A percentile compares a stretch with the other conserved stretches of the same genome.
Conservation (phyloP, 1,140 invertebrate species). For the Aporrectodea caliginosa region DNA sequence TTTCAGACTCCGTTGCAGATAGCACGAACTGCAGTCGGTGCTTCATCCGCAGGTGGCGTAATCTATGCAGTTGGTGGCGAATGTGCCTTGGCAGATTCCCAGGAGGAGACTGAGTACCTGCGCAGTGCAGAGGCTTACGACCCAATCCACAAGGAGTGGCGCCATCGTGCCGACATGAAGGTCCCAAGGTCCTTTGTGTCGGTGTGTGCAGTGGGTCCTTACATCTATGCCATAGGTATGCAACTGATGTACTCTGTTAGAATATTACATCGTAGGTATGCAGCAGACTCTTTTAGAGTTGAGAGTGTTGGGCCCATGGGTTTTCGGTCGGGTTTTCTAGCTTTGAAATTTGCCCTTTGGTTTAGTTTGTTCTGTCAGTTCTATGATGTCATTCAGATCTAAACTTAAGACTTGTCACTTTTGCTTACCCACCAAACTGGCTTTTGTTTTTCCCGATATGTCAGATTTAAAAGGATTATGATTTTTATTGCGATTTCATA, state of each 20-base stretch:
- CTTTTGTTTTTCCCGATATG: too few species aligned
- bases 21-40: slow-evolving; percentile 51
- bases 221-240: slow-evolving; percentile 80
- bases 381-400: too few species aligned
- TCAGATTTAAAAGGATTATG: too few species aligned
- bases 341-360: too few species aligned
- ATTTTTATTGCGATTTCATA: too few species aligned
- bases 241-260: too few species aligned
- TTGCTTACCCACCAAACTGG: too few species aligned
- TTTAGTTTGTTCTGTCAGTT: too few species aligned
- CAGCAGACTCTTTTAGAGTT: too few species aligned
- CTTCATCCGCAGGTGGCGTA: slow-evolving; percentile 44
- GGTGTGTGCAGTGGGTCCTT: slow-evolving; percentile 75
- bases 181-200: slow-evolving; percentile 84
- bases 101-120: slow-evolving; percentile 73
- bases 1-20: slow-evolving; percentile 49
- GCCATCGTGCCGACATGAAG: slow-evolving; percentile 67
- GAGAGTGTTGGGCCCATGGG: too few species aligned
- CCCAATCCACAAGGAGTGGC: slow-evolving; percentile 66
- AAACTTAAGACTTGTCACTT: too few species aligned
- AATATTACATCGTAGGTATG: not conserved
- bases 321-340: too few species aligned
- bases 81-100: slow-evolving; percentile 53
- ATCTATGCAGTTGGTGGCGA: slow-evolving; percentile 60
- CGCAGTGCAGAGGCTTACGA: slow-evolving; percentile 73